Evolutionary conservation across 2,797 vertebrate species (phyloP).

Genomic region (Malurus leucopterus): DNA sequence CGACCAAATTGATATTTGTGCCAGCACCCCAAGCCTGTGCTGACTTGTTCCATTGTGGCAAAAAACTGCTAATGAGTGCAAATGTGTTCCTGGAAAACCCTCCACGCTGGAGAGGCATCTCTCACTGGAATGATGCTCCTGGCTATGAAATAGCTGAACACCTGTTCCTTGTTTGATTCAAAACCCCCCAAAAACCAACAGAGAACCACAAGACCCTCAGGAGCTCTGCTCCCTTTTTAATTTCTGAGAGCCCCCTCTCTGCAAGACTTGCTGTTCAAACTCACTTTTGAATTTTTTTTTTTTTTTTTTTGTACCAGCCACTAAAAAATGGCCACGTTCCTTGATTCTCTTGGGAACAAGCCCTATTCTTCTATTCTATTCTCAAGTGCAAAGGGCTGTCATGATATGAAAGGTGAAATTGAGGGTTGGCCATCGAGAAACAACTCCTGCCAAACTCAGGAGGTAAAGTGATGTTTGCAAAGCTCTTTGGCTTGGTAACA

Average conservation of each 20-base stretch:
- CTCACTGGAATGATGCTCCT: conserved; percentile 39
- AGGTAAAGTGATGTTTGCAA: background rate
- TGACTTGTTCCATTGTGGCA: conserved; percentile 34
- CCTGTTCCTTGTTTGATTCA: conserved; percentile 9
- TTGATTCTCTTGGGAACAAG: background rate
- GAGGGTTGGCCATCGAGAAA: background rate
- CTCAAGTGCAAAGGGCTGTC: background rate
- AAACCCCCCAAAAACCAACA: background rate
- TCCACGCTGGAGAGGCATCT: conserved; percentile 13
- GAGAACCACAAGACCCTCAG: background rate
- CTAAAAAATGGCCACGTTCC: background rate
- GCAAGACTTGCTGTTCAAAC: background rate
- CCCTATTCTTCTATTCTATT: background rate
- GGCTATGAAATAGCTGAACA: conserved; percentile 44
- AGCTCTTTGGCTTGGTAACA: background rate
- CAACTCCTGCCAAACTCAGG: background rate
- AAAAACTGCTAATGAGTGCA: conserved; percentile 51
- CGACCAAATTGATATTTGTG: conserved; percentile 1
- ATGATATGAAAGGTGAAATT: background rate
- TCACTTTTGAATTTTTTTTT: background rate
- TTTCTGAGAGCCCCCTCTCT: background rate
- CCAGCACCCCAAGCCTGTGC: conserved; percentile 45
- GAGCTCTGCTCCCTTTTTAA: background rate
- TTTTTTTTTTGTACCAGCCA: background rate
- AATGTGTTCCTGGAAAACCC: conserved; percentile 59